Base-by-base conservation (phyloP, 2,888 invertebrate genomes). In the Stenurella melanura region DNA sequence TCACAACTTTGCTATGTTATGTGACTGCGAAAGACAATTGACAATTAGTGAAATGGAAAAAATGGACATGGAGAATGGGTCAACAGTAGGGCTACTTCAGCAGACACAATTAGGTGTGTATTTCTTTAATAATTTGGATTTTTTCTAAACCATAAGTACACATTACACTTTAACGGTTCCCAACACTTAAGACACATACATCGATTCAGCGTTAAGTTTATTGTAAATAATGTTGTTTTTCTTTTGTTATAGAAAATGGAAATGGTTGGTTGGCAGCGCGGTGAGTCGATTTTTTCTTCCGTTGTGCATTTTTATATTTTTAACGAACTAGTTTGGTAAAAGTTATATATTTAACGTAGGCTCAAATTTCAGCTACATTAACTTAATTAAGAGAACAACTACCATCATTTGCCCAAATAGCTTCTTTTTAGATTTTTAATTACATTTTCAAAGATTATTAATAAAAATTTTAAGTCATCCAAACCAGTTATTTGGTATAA, bases 271-370 rank as follows among this genome's bases (percentile, higher is more conserved):
- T 34, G 42, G 15, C 19, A 64, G 64, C 64, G 19, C 10, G 64
- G 64, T 64, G 38, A 64, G 64, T 42, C 42, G 10, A n/a, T 64
- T 42, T 64, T 64, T 42, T 12, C n/a, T 64, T 64, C 42, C 12
- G 42, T 64, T 64, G 64, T 64, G 64, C 18, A 42, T 64, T 64
- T 64, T 64, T 64, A 64, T 11, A 18, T 64, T 42, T 42, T n/a
- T 64, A 64, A 64, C 21, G 19, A 19, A 42, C 64, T 42, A 64
- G 12, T 64, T 64, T 42, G 18, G 19, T 38, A n/a, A 50, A 50
- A 50, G n/a, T 50, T 50, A 5, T 17, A 50, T n/a, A 5, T 50
- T n/a, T 50, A 6, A 50, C 7, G n/a, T 17, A 6, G 5, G n/a
- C 4, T 12, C 5, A 50, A 50, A n/a, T 50, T 50, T 50, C 6